These are phyloP conservation scores for Sebastiscus albofasciatus DNA, from an alignment of 2,797 vertebrate species.

Conservation along the genomic window DNA sequence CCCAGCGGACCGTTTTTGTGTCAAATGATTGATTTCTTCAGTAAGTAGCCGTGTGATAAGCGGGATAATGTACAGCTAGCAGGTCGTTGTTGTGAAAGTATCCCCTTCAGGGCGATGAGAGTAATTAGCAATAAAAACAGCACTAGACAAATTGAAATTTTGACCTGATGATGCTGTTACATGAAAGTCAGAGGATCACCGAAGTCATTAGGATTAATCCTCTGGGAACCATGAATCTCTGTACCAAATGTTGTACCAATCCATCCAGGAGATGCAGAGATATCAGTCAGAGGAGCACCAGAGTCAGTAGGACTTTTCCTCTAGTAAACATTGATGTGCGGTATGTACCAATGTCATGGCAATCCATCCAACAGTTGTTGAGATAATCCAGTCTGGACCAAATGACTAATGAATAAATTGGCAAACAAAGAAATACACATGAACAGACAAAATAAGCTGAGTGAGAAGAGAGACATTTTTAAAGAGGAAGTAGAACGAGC, in stretches of 20 bases:
- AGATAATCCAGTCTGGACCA: not conserved
- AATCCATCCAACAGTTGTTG: not conserved
- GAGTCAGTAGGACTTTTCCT: not conserved
- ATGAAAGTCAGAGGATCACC: no score
- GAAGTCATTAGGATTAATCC: no score
- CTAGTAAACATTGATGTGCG: not conserved
- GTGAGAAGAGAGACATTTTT: not conserved
- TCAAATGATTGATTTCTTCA: no score
- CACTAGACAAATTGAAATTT: no score
- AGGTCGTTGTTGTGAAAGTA: no score
- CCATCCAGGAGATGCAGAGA: not conserved
- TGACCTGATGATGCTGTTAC: no score
- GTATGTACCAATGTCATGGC: not conserved
- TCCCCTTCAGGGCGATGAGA: no score
- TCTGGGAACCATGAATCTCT: not conserved
- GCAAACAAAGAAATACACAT: not conserved
- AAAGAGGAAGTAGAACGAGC: not conserved
- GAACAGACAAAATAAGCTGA: not conserved
- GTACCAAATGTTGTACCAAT: not conserved
- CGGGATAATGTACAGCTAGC: no score
- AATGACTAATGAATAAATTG: not conserved
- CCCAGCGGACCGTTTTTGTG: rapidly evolving
- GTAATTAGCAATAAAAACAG: no score
- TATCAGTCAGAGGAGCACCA: no score
- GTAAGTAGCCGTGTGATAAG: no score